Percentiles rank a stretch among this genome's conserved stretches.
These are phyloP conservation scores for Phoxinus phoxinus DNA, from an alignment of 2,113 vertebrate genomes.

Conservation along the genomic window DNA sequence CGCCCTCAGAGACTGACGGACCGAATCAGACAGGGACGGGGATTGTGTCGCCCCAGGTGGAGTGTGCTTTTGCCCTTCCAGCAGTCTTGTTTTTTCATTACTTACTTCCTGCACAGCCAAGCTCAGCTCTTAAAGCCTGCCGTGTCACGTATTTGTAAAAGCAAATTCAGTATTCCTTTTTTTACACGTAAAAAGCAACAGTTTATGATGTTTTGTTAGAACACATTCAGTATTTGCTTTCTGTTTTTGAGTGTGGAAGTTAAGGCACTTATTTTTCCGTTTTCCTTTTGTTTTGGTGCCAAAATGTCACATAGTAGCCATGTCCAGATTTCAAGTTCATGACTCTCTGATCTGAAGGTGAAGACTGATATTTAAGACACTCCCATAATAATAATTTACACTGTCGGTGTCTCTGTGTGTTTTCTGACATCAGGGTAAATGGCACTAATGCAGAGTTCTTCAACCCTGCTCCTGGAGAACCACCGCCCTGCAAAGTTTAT, in stretches of 20 bases:
- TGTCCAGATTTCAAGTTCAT: not conserved
- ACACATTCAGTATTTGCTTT: conserved; percentile 46
- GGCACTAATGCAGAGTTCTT: not conserved
- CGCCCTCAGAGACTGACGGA: conserved; percentile 19
- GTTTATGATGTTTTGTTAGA: conserved; percentile 43
- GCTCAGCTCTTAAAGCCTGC: conserved; percentile 26
- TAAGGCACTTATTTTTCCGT: conserved; percentile 21
- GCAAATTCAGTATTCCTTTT: conserved; percentile 57
- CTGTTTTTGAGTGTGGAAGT: conserved; percentile 1
- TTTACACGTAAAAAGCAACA: conserved; percentile 23
- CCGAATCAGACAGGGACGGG: conserved; percentile 48
- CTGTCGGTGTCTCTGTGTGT: not conserved
- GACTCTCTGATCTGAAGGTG: not conserved
- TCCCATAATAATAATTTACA: not conserved
- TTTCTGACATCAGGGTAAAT: conserved; percentile 24
- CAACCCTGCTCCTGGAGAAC: not conserved
- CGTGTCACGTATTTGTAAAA: conserved; percentile 39
- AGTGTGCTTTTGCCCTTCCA: conserved; percentile 26
- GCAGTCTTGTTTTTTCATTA: conserved; percentile 38
- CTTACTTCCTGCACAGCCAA: conserved; percentile 19
- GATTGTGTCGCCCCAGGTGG: conserved; percentile 26
- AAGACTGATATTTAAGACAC: conserved; percentile 3
- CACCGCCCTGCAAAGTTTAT: not conserved
- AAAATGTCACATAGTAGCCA: conserved; percentile 14
- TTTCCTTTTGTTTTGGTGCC: conserved; percentile 39